A percentile compares a stretch with the other conserved stretches of the same genome.
Evolutionary conservation across 2,888 invertebrate genomes (phyloP).

Genomic region (Tinea trinotella): DNA sequence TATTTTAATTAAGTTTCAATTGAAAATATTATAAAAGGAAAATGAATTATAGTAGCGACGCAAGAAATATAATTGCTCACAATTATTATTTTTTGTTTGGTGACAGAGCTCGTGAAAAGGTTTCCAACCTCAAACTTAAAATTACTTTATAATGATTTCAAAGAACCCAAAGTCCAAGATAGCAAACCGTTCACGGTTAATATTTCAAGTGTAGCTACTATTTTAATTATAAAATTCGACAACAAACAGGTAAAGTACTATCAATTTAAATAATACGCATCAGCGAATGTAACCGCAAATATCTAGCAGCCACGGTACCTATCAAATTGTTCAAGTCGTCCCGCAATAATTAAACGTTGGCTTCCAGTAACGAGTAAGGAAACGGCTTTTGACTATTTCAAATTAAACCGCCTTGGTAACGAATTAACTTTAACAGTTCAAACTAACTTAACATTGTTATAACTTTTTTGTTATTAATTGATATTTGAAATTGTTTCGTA

Average conservation of each 20-base stretch:
- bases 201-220: neutral
- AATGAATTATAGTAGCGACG: too few relatives aligned
- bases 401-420: constrained; percentile 36
- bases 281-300: constrained; percentile 14
- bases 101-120: too few relatives aligned
- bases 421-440: constrained; percentile 10
- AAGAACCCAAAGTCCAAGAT: too few relatives aligned
- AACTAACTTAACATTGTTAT: constrained; percentile 4
- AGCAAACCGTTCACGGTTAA: neutral
- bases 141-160: too few relatives aligned
- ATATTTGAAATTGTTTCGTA: neutral
- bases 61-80: too few relatives aligned
- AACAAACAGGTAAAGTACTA: constrained; percentile 9
- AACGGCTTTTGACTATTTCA: constrained; percentile 51
- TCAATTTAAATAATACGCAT: neutral
- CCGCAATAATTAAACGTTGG: constrained; percentile 52
- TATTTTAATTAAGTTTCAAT: too few relatives aligned
- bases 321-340: constrained; percentile 56
- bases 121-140: too few relatives aligned
- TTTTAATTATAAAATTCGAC: neutral
- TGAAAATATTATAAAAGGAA: too few relatives aligned
- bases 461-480: neutral
- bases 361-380: constrained; percentile 30
- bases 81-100: too few relatives aligned
- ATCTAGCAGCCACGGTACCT: constrained; percentile 21